Conservation (phyloP, 2,797 vertebrate species). For the Onychomys arenicola region DNA sequence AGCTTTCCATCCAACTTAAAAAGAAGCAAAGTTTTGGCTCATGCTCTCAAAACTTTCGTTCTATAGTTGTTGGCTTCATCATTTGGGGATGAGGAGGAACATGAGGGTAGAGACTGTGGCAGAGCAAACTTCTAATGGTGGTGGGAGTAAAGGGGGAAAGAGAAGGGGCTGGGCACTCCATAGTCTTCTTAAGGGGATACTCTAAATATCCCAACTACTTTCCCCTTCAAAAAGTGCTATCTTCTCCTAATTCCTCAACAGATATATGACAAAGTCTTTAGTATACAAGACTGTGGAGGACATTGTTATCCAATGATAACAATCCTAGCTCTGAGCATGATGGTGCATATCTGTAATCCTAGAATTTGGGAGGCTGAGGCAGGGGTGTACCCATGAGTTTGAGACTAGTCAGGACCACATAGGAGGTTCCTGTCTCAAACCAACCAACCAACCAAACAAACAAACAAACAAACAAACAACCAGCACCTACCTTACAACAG, state of each 20-base stretch:
- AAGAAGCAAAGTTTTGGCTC: neutral
- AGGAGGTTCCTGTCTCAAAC: neutral
- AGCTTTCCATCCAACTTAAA: neutral
- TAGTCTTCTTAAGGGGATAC: neutral
- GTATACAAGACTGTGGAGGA: neutral
- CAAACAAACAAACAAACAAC: neutral
- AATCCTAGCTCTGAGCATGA: neutral
- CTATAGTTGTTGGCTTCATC: neutral
- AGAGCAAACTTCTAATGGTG: neutral
- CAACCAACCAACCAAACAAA: neutral
- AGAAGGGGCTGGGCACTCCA: neutral
- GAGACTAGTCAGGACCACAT: neutral
- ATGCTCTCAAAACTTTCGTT: neutral
- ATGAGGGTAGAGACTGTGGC: neutral
- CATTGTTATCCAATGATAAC: neutral
- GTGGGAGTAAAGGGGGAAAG: neutral
- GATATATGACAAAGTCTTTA: neutral
- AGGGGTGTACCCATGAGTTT: neutral
- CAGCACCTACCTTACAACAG: neutral
- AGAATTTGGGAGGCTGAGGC: neutral
- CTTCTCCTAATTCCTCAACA: neutral
- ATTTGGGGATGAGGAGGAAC: neutral
- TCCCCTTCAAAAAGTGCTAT: neutral
- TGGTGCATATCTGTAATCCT: neutral
- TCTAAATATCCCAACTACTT: neutral